Evolutionary conservation across 2,113 vertebrate species (phyloP).

Genomic region (Chaetura pelagica): DNA sequence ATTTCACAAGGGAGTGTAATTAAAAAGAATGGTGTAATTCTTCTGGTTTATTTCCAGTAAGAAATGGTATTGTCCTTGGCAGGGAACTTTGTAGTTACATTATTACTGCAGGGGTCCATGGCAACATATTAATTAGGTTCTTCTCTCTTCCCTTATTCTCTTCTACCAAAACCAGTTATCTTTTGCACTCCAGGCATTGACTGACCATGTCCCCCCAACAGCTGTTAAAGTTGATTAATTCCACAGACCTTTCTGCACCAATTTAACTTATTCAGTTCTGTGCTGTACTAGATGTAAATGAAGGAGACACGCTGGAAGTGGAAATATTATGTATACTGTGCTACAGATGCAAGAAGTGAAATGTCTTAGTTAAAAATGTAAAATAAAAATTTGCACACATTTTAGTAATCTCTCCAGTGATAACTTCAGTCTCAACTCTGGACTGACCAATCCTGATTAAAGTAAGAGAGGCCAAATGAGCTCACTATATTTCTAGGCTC

Average conservation of each 20-base stretch:
- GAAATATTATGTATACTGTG: neutral
- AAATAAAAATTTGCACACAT: neutral
- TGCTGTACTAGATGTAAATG: neutral
- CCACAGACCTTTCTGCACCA: neutral
- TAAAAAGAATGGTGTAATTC: neutral
- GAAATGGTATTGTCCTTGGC: neutral
- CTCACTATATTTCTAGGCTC: neutral
- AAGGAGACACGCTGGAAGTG: neutral
- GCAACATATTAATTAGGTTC: neutral
- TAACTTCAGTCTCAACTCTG: neutral
- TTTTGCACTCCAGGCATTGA: neutral
- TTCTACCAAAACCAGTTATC: neutral
- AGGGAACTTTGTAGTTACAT: neutral
- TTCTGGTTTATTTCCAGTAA: neutral
- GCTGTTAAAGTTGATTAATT: conserved; percentile 34
- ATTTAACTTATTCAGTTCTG: conserved; percentile 3
- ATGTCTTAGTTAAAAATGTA: neutral
- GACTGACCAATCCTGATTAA: neutral
- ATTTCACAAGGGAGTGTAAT: neutral
- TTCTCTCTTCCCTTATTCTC: neutral
- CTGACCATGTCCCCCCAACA: neutral
- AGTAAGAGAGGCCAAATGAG: neutral
- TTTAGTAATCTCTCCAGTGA: neutral
- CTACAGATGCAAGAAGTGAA: neutral
- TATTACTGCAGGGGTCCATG: neutral